Percentiles rank a stretch among this genome's conserved stretches.
These are phyloP conservation scores for Stegostoma tigrinum DNA, from an alignment of 2,113 vertebrate species.

Conservation along the genomic window DNA sequence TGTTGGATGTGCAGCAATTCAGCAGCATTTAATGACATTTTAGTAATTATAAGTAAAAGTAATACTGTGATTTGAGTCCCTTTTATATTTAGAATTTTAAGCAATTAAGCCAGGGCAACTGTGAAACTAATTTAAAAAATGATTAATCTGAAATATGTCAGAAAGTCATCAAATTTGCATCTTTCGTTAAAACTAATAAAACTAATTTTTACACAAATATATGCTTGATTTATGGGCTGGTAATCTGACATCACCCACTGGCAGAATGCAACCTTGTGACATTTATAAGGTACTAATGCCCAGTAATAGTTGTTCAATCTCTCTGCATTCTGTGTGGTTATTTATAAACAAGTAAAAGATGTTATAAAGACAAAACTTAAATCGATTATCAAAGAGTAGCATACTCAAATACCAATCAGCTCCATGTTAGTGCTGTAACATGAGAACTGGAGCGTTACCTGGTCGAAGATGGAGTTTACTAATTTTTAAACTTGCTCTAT, in stretches of 20 bases:
- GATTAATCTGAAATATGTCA: conserved; percentile 21
- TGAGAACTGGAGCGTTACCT: not conserved
- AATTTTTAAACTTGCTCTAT: not conserved
- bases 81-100: not conserved
- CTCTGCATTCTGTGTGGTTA: not conserved
- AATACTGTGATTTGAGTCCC: not conserved
- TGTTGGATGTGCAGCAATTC: not conserved
- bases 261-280: not conserved
- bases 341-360: not conserved
- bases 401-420: not conserved
- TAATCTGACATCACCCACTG: conserved; percentile 16
- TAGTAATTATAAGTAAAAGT: not conserved
- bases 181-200: conserved; percentile 29
- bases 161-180: not conserved
- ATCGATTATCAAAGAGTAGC: not conserved
- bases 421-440: not conserved
- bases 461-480: not conserved
- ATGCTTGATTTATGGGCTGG: not conserved
- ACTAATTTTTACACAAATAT: conserved; percentile 23
- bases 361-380: not conserved
- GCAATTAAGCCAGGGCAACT: not conserved
- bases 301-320: not conserved
- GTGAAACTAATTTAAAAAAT: conserved; percentile 20
- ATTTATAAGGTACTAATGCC: not conserved
- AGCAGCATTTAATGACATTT: not conserved